phyloP scores from a whole-genome alignment of 1,140 invertebrate species.

The Protaetia brevitarsis region DNA sequence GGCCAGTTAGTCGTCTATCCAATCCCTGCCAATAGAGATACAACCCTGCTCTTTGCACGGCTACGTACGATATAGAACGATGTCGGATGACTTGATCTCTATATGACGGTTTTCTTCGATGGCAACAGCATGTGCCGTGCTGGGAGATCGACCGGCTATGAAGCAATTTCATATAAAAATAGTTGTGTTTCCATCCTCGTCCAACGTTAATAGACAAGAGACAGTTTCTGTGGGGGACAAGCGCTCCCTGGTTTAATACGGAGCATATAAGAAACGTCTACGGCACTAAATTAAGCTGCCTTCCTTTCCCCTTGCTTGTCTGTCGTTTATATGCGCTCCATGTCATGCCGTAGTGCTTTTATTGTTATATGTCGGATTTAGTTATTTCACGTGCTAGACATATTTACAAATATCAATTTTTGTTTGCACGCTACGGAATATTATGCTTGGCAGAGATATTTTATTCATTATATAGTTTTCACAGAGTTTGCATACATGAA shows the following conservation, averaged over 20 bases:
- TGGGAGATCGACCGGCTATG: neutral
- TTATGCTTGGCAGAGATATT: no score
- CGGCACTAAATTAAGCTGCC: neutral
- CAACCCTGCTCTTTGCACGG: neutral
- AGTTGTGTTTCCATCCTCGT: neutral
- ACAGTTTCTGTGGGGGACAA: neutral
- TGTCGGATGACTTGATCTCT: slow-evolving; percentile 24
- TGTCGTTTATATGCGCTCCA: neutral
- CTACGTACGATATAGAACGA: neutral
- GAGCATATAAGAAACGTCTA: neutral
- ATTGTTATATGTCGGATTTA: no score
- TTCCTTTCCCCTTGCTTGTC: neutral
- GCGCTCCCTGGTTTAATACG: neutral
- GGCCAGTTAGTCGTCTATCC: slow-evolving; percentile 23
- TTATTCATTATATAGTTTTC: no score
- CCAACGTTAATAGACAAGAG: neutral
- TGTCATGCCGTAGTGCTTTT: no score
- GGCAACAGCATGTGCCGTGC: neutral
- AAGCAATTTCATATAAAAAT: neutral
- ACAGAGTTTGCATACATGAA: no score
- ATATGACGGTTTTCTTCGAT: slow-evolving; percentile 24
- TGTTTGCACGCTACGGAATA: no score
- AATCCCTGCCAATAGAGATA: slow-evolving; percentile 23
- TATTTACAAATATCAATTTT: no score
- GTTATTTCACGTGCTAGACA: no score